Base-by-base conservation (phyloP, 2,797 vertebrate species). In the Notoglanidium macrostoma region DNA sequence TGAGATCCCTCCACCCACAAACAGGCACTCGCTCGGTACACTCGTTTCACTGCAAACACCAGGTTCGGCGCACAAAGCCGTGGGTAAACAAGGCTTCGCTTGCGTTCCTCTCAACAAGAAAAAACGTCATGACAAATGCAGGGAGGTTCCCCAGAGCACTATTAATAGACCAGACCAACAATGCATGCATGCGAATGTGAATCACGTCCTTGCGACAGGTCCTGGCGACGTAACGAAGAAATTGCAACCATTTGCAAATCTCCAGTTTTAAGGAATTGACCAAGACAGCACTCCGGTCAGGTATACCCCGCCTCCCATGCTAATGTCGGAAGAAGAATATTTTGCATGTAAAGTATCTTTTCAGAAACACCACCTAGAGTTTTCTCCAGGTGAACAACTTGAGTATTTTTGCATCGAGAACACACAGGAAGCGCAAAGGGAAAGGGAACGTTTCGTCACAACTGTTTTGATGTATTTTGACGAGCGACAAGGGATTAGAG, bases 21-120 rank as follows among this genome's bases (percentile, higher is more conserved):
- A 90, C 88, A 79, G 49, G 65, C 85, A 54, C 55, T 86, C 70
- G 61, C 80, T 81, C 54, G 61, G 35, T 85, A 82, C 94, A 94
- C 95, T 95, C 94, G 93, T 94, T 93, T 91, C 89, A 92, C 92
- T 92, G 92, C 93, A 95, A 95, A 95, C 92, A 95, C 63, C 87
- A 90, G 87, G 90, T 49, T 92, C 51, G 0, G 70, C 90, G 86
- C 91, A 95, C 93, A 95, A 95, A 94, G 92, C 93, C 57, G 92
- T 94, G 91, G 91, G 92, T 92, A 95, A 95, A 95, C 92, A 95
- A 90, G 90, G 93, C 89, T 91, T 89, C 54, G 73, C 90, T 92
- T 89, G 84, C 89, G 89, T 91, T 91, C 90, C 61, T 14, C 78
- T 91, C 90, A 90, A 89, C 93, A 89, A 92, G 94, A 90, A 92